Evolutionary conservation across 2,888 invertebrate species (phyloP).

Genomic region (Matsumyia berberina): DNA sequence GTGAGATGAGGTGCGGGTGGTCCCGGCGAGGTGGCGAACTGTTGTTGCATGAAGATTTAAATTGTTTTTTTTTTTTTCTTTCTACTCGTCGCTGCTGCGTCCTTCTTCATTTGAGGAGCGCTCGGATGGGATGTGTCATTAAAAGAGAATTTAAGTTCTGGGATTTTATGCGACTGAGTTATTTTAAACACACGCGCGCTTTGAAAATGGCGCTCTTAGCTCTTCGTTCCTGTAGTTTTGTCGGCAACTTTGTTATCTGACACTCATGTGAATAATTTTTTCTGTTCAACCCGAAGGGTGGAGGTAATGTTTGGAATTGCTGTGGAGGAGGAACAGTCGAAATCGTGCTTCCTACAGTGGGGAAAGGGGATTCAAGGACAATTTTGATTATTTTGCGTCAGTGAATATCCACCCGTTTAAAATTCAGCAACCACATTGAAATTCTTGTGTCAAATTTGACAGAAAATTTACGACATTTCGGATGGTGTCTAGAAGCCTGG

Average conservation of each 20-base stretch:
- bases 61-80: conserved; percentile 23
- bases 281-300: too few relatives aligned
- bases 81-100: background rate
- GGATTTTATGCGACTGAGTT: conserved; percentile 50
- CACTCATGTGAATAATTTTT: too few relatives aligned
- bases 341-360: too few relatives aligned
- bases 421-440: too few relatives aligned
- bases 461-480: too few relatives aligned
- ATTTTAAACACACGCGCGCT: conserved; percentile 2
- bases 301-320: too few relatives aligned
- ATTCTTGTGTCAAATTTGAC: too few relatives aligned
- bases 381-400: too few relatives aligned
- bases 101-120: background rate
- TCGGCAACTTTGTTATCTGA: conserved; percentile 24
- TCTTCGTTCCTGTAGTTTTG: conserved; percentile 13
- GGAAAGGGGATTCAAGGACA: too few relatives aligned
- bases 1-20: background rate
- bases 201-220: conserved; percentile 21
- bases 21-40: conserved; percentile 25
- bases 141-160: conserved; percentile 61
- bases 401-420: too few relatives aligned
- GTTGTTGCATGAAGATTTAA: conserved; percentile 59
- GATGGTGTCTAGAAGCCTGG: too few relatives aligned
- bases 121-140: conserved; percentile 43
- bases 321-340: too few relatives aligned